Evolutionary conservation across 1,140 invertebrate species (phyloP).

Genomic region (Globodera ellingtonae): DNA sequence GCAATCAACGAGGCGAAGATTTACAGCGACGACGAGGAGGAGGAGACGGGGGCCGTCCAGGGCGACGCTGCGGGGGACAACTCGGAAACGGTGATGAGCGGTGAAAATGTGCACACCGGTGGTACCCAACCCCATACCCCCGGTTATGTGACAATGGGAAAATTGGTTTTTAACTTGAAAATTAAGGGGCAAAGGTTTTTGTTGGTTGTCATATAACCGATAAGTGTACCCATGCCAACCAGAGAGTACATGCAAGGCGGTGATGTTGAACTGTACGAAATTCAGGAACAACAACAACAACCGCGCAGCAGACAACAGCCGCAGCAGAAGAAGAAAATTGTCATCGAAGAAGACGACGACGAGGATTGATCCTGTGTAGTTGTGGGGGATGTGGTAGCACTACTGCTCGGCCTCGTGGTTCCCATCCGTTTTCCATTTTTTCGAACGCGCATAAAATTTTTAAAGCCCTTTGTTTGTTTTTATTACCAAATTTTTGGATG

Average conservation of each 20-base stretch:
- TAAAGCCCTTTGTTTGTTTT: too few relatives aligned
- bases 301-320: not conserved
- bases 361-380: not conserved
- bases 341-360: constrained; percentile 34
- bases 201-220: too few relatives aligned
- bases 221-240: too few relatives aligned
- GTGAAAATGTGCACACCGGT: not conserved
- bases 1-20: constrained; percentile 45
- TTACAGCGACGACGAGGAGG: constrained; percentile 42
- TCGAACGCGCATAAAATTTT: too few relatives aligned
- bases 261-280: not conserved
- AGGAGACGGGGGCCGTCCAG: not conserved
- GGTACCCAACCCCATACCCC: not conserved
- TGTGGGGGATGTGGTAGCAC: too few relatives aligned
- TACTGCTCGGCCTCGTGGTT: too few relatives aligned
- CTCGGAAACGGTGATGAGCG: constrained; percentile 20
- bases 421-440: too few relatives aligned
- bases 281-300: constrained; percentile 12
- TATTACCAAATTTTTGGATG: too few relatives aligned
- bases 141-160: too few relatives aligned
- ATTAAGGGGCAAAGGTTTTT: too few relatives aligned
- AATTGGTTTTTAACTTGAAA: too few relatives aligned
- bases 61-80: not conserved
- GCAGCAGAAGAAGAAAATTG: constrained; percentile 31
- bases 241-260: too few relatives aligned